Evolutionary conservation across 2,797 vertebrate species (phyloP).

Genomic region (Rhinatrema bivittatum): DNA sequence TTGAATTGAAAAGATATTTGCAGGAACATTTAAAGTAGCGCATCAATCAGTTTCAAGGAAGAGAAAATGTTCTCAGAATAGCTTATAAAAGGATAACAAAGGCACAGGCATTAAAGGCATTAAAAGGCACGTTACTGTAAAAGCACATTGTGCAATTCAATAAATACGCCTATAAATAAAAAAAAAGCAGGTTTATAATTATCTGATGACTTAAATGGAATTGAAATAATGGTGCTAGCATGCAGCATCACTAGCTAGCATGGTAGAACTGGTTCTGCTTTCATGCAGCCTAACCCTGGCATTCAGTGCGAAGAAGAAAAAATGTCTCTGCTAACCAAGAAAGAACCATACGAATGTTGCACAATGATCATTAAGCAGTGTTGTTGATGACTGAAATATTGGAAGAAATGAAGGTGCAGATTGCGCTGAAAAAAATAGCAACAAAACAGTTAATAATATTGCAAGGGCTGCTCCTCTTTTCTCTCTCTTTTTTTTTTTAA

Average conservation of each 20-base stretch:
- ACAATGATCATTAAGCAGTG: slow-evolving; percentile 29
- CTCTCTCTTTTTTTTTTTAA: no score
- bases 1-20: slow-evolving; percentile 73
- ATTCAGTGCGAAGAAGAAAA: slow-evolving; percentile 28
- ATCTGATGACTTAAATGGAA: slow-evolving; percentile 57
- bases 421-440: slow-evolving; percentile 1
- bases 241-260: slow-evolving; percentile 18
- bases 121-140: slow-evolving; percentile 70
- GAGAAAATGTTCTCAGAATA: slow-evolving; percentile 69
- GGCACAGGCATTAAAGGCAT: slow-evolving; percentile 53
- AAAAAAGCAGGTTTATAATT: slow-evolving; percentile 63
- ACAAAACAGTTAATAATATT: no score
- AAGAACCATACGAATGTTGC: slow-evolving; percentile 28
- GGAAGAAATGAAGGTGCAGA: slow-evolving; percentile 1
- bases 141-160: slow-evolving; percentile 61
- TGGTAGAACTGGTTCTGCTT: slow-evolving; percentile 20
- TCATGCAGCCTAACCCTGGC: slow-evolving; percentile 27
- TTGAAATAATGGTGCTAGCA: slow-evolving; percentile 54
- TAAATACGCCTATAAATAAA: slow-evolving; percentile 69
- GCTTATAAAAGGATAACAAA: slow-evolving; percentile 72
- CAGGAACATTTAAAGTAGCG: slow-evolving; percentile 71
- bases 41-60: slow-evolving; percentile 72
- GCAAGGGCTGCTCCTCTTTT: no score
- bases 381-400: slow-evolving; percentile 2
- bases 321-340: slow-evolving; percentile 28